Evolutionary conservation across 2,888 invertebrate genomes (phyloP), one percentile per base, ranked within the genome.

Genomic region (Hoplodrina ambigua): DNA sequence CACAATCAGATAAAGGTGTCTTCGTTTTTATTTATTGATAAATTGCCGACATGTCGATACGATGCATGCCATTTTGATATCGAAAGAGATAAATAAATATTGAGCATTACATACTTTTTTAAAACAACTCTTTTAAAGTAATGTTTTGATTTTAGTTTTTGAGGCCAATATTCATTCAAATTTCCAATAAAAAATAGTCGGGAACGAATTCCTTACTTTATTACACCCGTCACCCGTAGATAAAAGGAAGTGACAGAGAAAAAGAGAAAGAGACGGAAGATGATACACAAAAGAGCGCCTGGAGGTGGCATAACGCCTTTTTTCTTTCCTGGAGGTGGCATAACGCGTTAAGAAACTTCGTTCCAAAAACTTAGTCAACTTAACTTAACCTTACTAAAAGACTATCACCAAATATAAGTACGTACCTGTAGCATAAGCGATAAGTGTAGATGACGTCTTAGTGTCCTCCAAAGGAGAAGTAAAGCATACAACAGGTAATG

Each of bases 401-500:
- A 41, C 33, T 57, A 37, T 46, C n/a, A 41, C 10, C 30, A 79
- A 8, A 49, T 62, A 0, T 2, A 1, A 60, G 8, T 63, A 81
- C 86, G 17, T 64, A 96, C 94, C 94, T 89, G 94, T 89, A 79
- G 96, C 92, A 86, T 94, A 94, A 75, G 91, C 89, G 82, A 95
- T 90, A 57, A 95, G 88, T 62, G 91, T 91, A 44, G 91, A 86
- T 46, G 96, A 93, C 53, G 94, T 90, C 75, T 91, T 90, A 20
- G 89, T 88, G 60, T 93, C 92, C 56, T 93, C 93, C 65, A 89
- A 69, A 0, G 94, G 91, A 0, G 92, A 84, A 17, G 89, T 85
- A 81, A 96, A 96, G 85, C 97, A 97, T 10, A 97, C 94, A 74
- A 97, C 91, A 0, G 96, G 96, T 50, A 96, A 83, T 6, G 96